Conservation (phyloP, 2,797 vertebrate genomes). For the Melanotaenia boesemani region DNA sequence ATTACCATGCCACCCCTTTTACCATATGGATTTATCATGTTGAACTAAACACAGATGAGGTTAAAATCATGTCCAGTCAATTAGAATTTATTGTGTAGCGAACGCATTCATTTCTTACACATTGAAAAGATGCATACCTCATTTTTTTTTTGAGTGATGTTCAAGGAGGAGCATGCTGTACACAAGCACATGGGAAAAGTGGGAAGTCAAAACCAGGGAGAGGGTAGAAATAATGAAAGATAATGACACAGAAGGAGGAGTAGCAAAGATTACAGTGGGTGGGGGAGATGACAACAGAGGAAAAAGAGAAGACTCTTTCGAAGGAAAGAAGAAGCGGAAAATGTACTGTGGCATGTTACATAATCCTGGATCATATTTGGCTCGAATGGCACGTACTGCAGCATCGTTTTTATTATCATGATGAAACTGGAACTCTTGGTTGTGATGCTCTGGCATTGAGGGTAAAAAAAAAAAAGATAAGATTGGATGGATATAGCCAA, state of each 20-base stretch:
- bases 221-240: constrained; percentile 48
- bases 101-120: no score
- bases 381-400: not conserved
- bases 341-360: constrained; percentile 17
- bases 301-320: constrained; percentile 12
- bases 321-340: constrained; percentile 11
- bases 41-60: no score
- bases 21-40: no score
- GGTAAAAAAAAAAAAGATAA: not conserved
- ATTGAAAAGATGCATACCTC: no score
- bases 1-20: no score
- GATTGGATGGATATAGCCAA: not conserved
- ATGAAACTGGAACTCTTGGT: not conserved
- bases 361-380: constrained; percentile 9
- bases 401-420: constrained; percentile 3
- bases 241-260: constrained; percentile 59
- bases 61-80: no score
- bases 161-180: not conserved
- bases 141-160: no score
- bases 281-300: constrained; percentile 20
- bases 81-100: no score
- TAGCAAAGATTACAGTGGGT: constrained; percentile 44
- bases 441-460: not conserved
- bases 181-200: constrained; percentile 16
- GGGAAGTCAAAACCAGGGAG: constrained; percentile 1